Conservation (phyloP, 2,797 vertebrate species). For the Yasuhikotakia modesta region DNA sequence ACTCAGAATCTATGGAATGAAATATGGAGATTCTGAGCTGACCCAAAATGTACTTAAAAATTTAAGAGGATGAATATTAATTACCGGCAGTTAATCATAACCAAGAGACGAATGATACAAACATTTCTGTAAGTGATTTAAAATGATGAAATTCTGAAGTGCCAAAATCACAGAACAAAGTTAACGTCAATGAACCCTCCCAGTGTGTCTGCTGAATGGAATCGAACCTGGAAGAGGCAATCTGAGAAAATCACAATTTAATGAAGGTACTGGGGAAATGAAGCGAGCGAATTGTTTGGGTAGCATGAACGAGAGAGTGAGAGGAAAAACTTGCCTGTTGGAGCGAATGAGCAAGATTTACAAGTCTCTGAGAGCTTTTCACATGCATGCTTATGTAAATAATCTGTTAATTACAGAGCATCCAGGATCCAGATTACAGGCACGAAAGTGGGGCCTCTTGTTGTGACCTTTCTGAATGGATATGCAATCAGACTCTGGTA, state of each 20-base stretch:
- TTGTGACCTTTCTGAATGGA: constrained; percentile 61
- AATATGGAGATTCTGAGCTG: not conserved
- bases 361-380: constrained; percentile 25
- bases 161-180: constrained; percentile 5
- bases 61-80: constrained; percentile 22
- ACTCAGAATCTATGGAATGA: not conserved
- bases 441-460: constrained; percentile 53
- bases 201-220: not conserved
- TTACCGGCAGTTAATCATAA: constrained; percentile 22
- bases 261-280: constrained; percentile 1
- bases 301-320: constrained; percentile 3
- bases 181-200: constrained; percentile 17
- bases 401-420: constrained; percentile 61
- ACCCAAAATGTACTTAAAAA: constrained; percentile 14
- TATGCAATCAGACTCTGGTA: constrained; percentile 58
- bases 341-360: constrained; percentile 27
- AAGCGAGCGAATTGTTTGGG: constrained; percentile 27
- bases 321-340: constrained; percentile 18
- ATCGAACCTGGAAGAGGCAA: constrained; percentile 37
- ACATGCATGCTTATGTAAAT: constrained; percentile 57
- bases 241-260: constrained; percentile 21
- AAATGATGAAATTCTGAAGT: constrained; percentile 12
- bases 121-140: constrained; percentile 30
- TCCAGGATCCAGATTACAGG: constrained; percentile 57
- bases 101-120: constrained; percentile 8